Conservation (phyloP, 2,113 vertebrate genomes). For the Canis aureus region DNA sequence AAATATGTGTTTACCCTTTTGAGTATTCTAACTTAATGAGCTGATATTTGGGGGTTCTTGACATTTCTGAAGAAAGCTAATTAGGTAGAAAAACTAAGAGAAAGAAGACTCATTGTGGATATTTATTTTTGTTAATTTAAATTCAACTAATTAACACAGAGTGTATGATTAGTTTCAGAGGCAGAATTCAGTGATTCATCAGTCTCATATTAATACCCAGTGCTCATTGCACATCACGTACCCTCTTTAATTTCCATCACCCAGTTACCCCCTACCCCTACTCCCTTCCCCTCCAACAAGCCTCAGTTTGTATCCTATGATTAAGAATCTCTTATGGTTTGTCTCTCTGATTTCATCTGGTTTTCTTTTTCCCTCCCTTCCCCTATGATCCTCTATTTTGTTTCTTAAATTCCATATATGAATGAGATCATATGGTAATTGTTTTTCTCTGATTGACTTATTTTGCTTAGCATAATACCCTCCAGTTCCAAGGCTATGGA, state of each 20-base stretch:
- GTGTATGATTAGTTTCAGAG: background rate
- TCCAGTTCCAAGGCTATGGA: background rate
- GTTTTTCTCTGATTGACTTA: background rate
- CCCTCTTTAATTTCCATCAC: background rate
- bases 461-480: background rate
- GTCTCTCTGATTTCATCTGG: background rate
- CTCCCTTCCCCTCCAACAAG: background rate
- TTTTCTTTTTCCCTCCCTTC: background rate
- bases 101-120: background rate
- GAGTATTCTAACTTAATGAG: background rate
- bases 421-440: background rate
- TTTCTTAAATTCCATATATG: background rate
- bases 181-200: background rate
- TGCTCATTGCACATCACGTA: background rate
- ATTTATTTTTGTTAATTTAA: background rate
- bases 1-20: background rate
- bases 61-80: constrained; percentile 1
- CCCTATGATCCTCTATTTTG: background rate
- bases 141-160: background rate
- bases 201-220: background rate
- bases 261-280: background rate
- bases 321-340: background rate
- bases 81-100: background rate
- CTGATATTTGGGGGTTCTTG: background rate
- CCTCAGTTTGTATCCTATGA: background rate